These are phyloP conservation scores for Acanthiza pusilla DNA, from an alignment of 2,797 vertebrate genomes.

Conservation along the genomic window DNA sequence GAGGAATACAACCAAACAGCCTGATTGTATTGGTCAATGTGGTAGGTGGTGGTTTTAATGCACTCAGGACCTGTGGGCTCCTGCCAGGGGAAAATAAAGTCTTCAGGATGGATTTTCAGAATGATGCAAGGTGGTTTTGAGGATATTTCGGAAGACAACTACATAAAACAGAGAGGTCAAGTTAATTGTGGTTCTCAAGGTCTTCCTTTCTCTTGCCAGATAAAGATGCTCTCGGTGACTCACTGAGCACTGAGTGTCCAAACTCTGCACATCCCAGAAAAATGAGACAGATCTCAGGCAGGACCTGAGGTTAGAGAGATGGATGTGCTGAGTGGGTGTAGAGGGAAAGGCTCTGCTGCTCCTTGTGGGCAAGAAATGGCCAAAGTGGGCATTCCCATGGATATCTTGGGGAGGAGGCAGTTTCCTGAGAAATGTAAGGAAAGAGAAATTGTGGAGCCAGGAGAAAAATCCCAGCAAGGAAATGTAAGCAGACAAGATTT, in stretches of 20 bases:
- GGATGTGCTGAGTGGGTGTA: accelerated
- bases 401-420: neutral
- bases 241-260: neutral
- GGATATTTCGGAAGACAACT: neutral
- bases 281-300: neutral
- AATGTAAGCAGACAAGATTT: neutral
- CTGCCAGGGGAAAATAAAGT: neutral
- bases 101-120: neutral
- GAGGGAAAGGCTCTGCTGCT: neutral
- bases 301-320: neutral
- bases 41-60: neutral
- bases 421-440: neutral
- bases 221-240: neutral
- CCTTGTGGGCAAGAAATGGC: neutral
- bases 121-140: neutral
- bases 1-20: neutral
- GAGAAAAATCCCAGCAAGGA: neutral
- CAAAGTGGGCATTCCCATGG: neutral
- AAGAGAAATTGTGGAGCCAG: neutral
- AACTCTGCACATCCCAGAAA: neutral
- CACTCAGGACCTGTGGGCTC: neutral
- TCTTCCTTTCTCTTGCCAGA: neutral
- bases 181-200: neutral
- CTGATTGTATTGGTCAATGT: neutral
- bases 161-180: neutral